phyloP scores from a whole-genome alignment of 2,113 vertebrate genomes.

The sheep (Ovis aries) region ARS-UI_Ramb_v3.0 NC_056056.1:221113501-221114000 shows the following conservation, averaged over 20 bases:
- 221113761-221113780: accelerated
- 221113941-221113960: accelerated
- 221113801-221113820: not conserved
- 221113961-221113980: accelerated
- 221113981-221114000: accelerated
- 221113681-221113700: not conserved
- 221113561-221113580: not conserved
- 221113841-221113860: not conserved
- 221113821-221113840: not conserved
- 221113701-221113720: not conserved
- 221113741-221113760: not conserved
- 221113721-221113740: not conserved
- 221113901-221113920: accelerated
- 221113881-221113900: not conserved
- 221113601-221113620: not conserved
- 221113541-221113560: not conserved
- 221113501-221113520: not conserved
- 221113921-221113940: accelerated
- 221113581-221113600: not conserved
- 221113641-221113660: not conserved
- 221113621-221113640: not conserved
- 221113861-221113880: not conserved
- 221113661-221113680: not conserved
- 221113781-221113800: not conserved
- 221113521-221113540: not conserved